These are phyloP conservation scores for Phacellophora camtschatica DNA, from an alignment of 30 jellyfish, hydroid and myxozoan genomes.

Conservation along the genomic window DNA sequence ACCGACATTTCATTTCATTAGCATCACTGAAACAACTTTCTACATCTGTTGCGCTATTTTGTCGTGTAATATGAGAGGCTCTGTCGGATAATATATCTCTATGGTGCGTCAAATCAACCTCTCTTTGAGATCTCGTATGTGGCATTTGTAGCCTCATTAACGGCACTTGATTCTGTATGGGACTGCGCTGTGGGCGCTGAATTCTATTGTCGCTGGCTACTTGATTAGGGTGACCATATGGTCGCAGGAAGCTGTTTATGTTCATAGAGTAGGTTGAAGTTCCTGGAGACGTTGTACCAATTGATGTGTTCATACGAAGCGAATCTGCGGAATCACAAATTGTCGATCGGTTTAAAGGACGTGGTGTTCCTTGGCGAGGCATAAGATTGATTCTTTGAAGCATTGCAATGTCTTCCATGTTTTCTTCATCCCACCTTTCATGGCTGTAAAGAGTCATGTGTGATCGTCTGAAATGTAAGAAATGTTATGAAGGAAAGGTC, in stretches of 20 bases:
- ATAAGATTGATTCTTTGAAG: neutral
- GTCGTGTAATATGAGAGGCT: slow-evolving; percentile 12
- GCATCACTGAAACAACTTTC: slow-evolving; percentile 42
- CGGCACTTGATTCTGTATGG: neutral
- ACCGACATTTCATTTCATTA: slow-evolving; percentile 65
- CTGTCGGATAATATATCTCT: slow-evolving; percentile 31
- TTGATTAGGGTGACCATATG: slow-evolving; percentile 18
- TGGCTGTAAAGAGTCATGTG: slow-evolving; percentile 21
- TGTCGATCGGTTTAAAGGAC: slow-evolving; percentile 6
- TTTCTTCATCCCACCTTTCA: slow-evolving; percentile 28
- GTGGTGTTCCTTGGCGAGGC: neutral
- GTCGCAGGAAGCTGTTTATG: neutral
- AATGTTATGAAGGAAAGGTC: neutral
- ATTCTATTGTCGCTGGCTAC: slow-evolving; percentile 40
- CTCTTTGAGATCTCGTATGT: neutral
- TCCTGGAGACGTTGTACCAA: slow-evolving; percentile 2
- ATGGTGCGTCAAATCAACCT: neutral
- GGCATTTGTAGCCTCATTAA: neutral
- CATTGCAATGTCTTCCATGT: slow-evolving; percentile 1
- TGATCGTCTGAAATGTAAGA: slow-evolving; percentile 11
- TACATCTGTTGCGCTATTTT: slow-evolving; percentile 12
- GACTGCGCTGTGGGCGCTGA: neutral
- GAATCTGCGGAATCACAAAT: slow-evolving; percentile 13
- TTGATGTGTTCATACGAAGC: slow-evolving; percentile 17
- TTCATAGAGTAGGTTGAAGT: neutral